A percentile compares a stretch with the other conserved stretches of the same genome.
phyloP scores from a whole-genome alignment of 1,140 invertebrate species.

The Mylabris phalerata region DNA sequence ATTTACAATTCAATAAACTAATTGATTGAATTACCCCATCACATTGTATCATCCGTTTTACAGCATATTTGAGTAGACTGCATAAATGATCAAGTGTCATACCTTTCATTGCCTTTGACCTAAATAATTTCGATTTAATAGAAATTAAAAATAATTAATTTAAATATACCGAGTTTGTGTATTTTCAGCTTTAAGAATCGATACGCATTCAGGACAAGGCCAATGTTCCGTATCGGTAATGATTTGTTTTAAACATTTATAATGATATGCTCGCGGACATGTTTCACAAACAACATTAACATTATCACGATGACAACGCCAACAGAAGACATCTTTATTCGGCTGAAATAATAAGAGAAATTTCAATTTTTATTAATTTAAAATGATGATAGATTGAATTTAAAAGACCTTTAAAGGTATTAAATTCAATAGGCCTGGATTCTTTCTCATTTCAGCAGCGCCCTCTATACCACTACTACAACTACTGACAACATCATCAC shows the following conservation, averaged over 20 bases:
- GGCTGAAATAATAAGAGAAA: slow-evolving; percentile 11
- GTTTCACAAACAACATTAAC: slow-evolving; percentile 63
- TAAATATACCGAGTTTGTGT: slow-evolving; percentile 48
- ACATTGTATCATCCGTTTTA: slow-evolving; percentile 64
- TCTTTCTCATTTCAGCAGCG: slow-evolving; percentile 6
- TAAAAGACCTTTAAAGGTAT: background rate
- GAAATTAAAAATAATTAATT: background rate
- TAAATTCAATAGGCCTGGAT: background rate
- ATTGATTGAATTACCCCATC: slow-evolving; percentile 54
- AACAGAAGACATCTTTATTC: slow-evolving; percentile 74
- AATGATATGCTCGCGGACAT: slow-evolving; percentile 81
- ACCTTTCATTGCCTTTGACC: slow-evolving; percentile 65
- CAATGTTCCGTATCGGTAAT: slow-evolving; percentile 58
- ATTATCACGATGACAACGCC: slow-evolving; percentile 74
- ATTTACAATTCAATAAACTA: slow-evolving; percentile 4
- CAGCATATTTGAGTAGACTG: slow-evolving; percentile 65
- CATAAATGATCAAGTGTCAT: slow-evolving; percentile 66
- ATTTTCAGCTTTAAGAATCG: slow-evolving; percentile 71
- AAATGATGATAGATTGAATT: background rate
- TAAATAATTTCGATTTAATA: slow-evolving; percentile 28
- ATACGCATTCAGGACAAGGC: slow-evolving; percentile 82
- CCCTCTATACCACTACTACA: slow-evolving; percentile 17
- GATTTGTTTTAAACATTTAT: slow-evolving; percentile 58
- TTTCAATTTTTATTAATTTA: too few species aligned
- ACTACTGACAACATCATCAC: slow-evolving; percentile 9